phyloP scores from a whole-genome alignment of 2,888 invertebrate species.

The Trichogramma dendrolimi region DNA sequence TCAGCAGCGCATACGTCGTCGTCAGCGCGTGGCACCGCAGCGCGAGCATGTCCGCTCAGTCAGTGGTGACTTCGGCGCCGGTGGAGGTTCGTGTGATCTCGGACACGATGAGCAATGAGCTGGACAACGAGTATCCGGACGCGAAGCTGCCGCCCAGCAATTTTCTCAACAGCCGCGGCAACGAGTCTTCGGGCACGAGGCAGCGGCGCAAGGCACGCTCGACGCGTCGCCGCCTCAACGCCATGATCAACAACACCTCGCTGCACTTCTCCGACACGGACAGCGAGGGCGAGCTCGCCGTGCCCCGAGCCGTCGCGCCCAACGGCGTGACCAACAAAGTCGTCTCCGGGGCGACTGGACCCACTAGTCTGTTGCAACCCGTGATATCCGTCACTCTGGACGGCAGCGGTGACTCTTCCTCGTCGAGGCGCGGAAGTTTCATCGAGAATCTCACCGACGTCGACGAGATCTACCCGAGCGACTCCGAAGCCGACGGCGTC shows the following conservation, averaged over 20 bases:
- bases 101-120: too few relatives aligned
- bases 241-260: constrained; percentile 47
- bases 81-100: too few relatives aligned
- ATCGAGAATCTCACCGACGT: constrained; percentile 46
- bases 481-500: constrained; percentile 34
- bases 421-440: constrained; percentile 36
- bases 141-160: too few relatives aligned
- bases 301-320: constrained; percentile 31
- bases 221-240: constrained; percentile 44
- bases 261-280: constrained; percentile 50
- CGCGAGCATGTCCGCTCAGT: too few relatives aligned
- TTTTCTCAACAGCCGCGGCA: too few relatives aligned
- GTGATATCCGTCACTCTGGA: constrained; percentile 42
- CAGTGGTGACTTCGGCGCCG: too few relatives aligned
- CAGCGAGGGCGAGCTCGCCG: constrained; percentile 46
- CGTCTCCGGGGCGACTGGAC: background rate
- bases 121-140: too few relatives aligned
- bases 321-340: background rate
- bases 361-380: constrained; percentile 31
- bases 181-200: constrained; percentile 29
- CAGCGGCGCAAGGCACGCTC: constrained; percentile 45
- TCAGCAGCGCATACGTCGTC: too few relatives aligned
- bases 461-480: constrained; percentile 47
- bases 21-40: too few relatives aligned
- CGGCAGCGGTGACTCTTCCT: constrained; percentile 26